Evolutionary conservation across 2,888 invertebrate species (phyloP), one percentile per base, ranked within the genome.

Genomic region (Craniophora ligustri): DNA sequence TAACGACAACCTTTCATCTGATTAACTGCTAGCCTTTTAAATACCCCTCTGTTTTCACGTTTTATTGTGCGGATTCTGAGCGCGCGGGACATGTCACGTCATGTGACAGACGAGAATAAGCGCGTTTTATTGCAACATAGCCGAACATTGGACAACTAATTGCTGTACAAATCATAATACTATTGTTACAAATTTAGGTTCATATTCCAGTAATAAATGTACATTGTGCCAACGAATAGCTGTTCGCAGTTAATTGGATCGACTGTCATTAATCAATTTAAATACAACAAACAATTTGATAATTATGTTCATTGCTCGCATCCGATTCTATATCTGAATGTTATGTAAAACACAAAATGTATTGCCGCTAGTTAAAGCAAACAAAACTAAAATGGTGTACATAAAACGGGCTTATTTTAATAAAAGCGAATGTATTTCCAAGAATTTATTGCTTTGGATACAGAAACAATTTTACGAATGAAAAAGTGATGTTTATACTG

Each of bases 1-100:
- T 75, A 69, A 66, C 72, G 75, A 72, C 56, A 61, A 62, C 72
- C 77, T 75, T 75, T 75, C 77, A 75, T 75, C 67, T 72, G 67
- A 72, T 74, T 76, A 76, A 76, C 74, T 74, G 55, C 66, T 54
- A 58, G 61, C 58, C 61, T 61, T 67, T 75, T 72, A 72, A 72
- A 69, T 70, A 65, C 56, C 66, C 47, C 49, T 56, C 47, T 69
- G 50, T 53, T 64, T 42, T 55, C 54, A 44, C 32, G 59, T 56
- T 69, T 65, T 69, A 59, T 56, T 59, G 55, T 18, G 23, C 23
- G 39, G 42, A 18, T 36, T 21, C 45, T 44, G 47, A 31, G 40
- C 21, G 6, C 36, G 28, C 28, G 48, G 19, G 40, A 42, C 54
- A 11, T 34, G 47, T 35, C 59, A 69, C 47, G 35, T 67, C 40